Conservation (phyloP, 1,140 invertebrate species). For the Tribolium madens region DNA sequence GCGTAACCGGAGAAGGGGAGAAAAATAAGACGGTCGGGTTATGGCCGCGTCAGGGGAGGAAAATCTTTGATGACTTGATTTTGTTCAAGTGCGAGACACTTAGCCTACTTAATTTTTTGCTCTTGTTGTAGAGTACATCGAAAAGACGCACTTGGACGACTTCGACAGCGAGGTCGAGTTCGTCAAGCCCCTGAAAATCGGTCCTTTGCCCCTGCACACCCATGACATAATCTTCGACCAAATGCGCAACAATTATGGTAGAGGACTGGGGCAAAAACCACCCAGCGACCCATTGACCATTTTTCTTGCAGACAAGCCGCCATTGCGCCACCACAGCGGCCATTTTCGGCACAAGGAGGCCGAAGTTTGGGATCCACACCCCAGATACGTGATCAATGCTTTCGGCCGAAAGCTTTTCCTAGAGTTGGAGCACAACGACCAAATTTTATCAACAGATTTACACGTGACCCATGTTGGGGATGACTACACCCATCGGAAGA, state of each 20-base stretch:
- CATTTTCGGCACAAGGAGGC: conserved; percentile 74
- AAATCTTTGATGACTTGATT: background rate
- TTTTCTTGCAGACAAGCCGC: conserved; percentile 52
- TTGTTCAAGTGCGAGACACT: too few species aligned
- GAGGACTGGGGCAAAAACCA: background rate
- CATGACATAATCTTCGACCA: conserved; percentile 58
- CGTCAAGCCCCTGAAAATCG: conserved; percentile 61
- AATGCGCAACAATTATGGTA: conserved; percentile 47
- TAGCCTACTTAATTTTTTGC: background rate
- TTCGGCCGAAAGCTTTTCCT: conserved; percentile 73
- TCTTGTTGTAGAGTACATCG: conserved; percentile 53
- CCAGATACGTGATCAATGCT: conserved; percentile 75
- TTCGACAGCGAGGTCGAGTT: conserved; percentile 54
- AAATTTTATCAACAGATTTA: conserved; percentile 70
- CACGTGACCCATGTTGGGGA: conserved; percentile 72
- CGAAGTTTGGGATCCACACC: conserved; percentile 80
- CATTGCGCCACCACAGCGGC: conserved; percentile 69
- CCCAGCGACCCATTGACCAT: too few species aligned
- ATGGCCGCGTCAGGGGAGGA: background rate
- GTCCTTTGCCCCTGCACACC: conserved; percentile 53
- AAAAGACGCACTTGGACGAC: conserved; percentile 52
- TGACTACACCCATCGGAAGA: conserved; percentile 66
- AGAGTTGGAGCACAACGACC: conserved; percentile 70
- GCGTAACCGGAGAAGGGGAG: background rate
- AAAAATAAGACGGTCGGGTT: background rate